These are phyloP conservation scores for Eira barbara DNA, from an alignment of 2,113 vertebrate genomes.

Conservation along the genomic window DNA sequence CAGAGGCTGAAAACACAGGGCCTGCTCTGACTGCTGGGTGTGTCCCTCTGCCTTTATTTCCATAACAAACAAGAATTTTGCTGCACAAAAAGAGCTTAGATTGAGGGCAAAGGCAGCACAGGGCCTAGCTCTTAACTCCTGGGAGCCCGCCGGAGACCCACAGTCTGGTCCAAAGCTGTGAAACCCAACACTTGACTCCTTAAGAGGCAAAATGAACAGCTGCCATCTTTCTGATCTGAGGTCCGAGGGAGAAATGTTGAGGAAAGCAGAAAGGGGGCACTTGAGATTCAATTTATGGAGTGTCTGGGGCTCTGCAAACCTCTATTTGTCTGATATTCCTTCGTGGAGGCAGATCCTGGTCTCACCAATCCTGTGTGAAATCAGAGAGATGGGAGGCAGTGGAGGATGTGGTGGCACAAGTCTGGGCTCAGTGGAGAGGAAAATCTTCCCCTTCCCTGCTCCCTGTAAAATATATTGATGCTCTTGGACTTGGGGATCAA, in stretches of 20 bases:
- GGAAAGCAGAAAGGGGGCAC: background rate
- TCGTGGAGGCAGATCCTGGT: background rate
- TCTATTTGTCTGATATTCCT: background rate
- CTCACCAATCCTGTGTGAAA: background rate
- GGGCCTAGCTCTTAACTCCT: background rate
- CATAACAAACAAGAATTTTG: background rate
- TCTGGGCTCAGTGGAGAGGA: background rate
- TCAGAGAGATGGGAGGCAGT: background rate
- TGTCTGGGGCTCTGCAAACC: background rate
- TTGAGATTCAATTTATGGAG: background rate
- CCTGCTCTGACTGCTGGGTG: slow-evolving; percentile 38
- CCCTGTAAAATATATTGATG: background rate
- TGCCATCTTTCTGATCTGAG: background rate
- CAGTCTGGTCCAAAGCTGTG: background rate
- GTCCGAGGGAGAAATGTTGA: background rate
- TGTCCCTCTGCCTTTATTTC: background rate
- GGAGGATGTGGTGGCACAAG: background rate
- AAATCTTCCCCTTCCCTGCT: no score
- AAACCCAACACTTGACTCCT: background rate
- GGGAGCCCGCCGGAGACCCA: background rate
- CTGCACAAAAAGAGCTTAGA: background rate
- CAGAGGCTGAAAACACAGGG: background rate
- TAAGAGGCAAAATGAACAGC: background rate
- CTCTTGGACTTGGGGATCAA: background rate
- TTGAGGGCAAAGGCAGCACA: background rate